Evolutionary conservation across 2,888 invertebrate genomes (phyloP).

Genomic region (Caenorhabditis doughertyi): DNA sequence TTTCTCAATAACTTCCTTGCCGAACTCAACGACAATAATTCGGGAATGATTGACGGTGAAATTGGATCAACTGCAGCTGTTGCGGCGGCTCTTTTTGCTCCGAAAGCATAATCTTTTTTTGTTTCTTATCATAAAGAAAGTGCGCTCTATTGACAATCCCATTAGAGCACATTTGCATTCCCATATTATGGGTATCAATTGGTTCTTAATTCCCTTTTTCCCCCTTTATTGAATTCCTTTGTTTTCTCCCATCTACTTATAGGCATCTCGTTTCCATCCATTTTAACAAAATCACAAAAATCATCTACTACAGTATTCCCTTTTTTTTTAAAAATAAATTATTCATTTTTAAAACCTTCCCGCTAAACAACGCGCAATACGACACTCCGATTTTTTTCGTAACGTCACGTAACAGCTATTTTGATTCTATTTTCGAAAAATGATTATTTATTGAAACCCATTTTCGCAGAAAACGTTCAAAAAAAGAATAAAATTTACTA

Average conservation of each 20-base stretch:
- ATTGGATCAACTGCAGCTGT: conserved; percentile 14
- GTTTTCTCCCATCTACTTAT: background rate
- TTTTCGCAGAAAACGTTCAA: background rate
- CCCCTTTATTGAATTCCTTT: background rate
- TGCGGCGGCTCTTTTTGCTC: conserved; percentile 12
- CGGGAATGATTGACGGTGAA: conserved; percentile 48
- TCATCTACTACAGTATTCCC: too few relatives aligned
- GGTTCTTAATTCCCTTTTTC: conserved; percentile 19
- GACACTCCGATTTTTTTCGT: too few relatives aligned
- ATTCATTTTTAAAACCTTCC: too few relatives aligned
- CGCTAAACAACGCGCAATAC: too few relatives aligned
- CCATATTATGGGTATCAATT: conserved; percentile 30
- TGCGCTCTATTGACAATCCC: background rate
- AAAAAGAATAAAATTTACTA: too few relatives aligned
- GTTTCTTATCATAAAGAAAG: background rate
- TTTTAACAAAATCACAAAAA: too few relatives aligned
- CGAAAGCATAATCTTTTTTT: conserved; percentile 16
- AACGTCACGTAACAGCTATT: too few relatives aligned
- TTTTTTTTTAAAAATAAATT: too few relatives aligned
- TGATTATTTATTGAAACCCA: background rate
- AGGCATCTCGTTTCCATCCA: too few relatives aligned
- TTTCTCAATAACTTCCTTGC: conserved; percentile 68
- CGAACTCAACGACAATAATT: conserved; percentile 52
- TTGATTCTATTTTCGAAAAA: too few relatives aligned
- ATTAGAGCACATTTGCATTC: background rate